Percentiles rank a stretch among this genome's conserved stretches.
Evolutionary conservation across 2,113 vertebrate genomes (phyloP).

Genomic region (Rhabdornis inornatus): DNA sequence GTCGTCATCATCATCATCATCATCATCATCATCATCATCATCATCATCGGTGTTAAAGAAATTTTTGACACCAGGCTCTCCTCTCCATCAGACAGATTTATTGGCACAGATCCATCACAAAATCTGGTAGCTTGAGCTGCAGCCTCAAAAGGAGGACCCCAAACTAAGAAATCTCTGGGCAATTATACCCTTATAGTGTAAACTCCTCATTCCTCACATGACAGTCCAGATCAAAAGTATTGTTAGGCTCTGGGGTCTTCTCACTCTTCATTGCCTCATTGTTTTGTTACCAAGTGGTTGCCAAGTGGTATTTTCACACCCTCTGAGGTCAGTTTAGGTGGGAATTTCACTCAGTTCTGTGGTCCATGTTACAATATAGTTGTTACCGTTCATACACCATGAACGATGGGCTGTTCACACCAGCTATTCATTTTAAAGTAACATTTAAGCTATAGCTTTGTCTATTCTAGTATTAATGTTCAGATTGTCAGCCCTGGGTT

Average conservation of each 20-base stretch:
- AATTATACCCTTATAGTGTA: background rate
- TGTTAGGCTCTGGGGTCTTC: background rate
- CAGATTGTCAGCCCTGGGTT: background rate
- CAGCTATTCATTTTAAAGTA: background rate
- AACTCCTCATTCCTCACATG: background rate
- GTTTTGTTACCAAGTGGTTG: background rate
- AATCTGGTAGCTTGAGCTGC: background rate
- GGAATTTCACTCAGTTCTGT: background rate
- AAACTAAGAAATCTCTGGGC: background rate
- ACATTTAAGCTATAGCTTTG: background rate
- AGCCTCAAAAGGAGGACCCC: background rate
- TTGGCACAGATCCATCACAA: background rate
- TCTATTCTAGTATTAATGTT: background rate
- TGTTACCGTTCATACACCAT: background rate
- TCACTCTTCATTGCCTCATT: background rate
- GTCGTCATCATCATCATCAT: background rate
- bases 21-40: too few relatives aligned
- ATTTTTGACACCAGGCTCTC: background rate
- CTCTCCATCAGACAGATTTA: background rate
- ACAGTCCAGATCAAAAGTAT: background rate
- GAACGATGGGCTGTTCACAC: background rate
- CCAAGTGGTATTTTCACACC: background rate
- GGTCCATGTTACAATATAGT: background rate
- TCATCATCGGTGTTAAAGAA: accelerated
- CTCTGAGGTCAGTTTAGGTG: background rate